These are phyloP conservation scores for Hemibagrus guttatus DNA, from an alignment of 2,797 vertebrate species.

Conservation along the genomic window DNA sequence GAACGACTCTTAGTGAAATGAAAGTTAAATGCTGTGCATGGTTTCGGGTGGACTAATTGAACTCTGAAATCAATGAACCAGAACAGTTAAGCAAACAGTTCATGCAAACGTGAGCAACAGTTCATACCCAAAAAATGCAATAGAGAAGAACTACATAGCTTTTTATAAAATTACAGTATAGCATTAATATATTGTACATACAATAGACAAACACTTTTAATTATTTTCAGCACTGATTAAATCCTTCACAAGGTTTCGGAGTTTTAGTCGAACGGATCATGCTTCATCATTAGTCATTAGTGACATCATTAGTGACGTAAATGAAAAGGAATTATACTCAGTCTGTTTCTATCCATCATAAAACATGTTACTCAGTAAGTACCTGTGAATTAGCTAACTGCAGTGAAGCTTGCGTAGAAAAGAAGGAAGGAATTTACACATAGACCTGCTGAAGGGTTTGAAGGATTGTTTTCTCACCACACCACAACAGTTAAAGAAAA, in stretches of 20 bases:
- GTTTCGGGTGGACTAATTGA: slow-evolving; percentile 26
- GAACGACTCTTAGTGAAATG: slow-evolving; percentile 29
- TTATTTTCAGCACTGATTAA: not conserved
- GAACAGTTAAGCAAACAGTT: slow-evolving; percentile 24
- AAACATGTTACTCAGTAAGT: not conserved
- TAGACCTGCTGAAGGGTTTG: not conserved
- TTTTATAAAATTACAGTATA: not conserved
- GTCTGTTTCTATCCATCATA: not conserved
- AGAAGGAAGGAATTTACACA: not conserved
- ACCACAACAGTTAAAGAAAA: not conserved
- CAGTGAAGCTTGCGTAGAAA: not conserved
- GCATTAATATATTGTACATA: not conserved
- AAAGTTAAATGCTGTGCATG: slow-evolving; percentile 39
- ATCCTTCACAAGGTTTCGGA: not conserved
- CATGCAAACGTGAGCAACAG: slow-evolving; percentile 21
- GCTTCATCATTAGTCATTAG: not conserved
- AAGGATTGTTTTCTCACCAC: not conserved
- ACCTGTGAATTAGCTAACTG: not conserved
- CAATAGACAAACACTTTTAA: not conserved
- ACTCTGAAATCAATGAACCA: slow-evolving; percentile 24
- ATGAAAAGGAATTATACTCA: no score
- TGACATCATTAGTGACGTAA: no score
- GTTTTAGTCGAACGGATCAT: not conserved
- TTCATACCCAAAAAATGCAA: not conserved
- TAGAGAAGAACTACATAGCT: not conserved